Conservation (phyloP, 2,113 vertebrate genomes). For the Stigmatopora argus region DNA sequence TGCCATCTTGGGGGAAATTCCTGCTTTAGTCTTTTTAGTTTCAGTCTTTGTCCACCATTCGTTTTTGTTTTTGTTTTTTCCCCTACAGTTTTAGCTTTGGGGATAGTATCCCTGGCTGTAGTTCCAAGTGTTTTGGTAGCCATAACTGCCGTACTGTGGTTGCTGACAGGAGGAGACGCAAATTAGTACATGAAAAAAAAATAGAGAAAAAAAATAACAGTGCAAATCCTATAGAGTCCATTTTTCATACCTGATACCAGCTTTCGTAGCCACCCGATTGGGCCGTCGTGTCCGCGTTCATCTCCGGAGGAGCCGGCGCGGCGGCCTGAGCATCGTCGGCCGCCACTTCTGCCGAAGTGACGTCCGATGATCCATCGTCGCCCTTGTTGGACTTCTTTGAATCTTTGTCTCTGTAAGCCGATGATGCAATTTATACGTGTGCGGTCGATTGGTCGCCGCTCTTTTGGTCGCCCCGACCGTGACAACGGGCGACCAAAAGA, state of each 20-base stretch:
- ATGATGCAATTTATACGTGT: too few relatives aligned
- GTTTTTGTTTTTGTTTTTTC: not conserved
- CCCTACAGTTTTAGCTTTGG: slow-evolving; percentile 55
- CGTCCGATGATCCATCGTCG: slow-evolving; percentile 53
- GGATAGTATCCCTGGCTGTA: slow-evolving; percentile 77
- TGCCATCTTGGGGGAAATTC: not conserved
- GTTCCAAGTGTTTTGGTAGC: slow-evolving; percentile 75
- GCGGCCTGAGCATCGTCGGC: slow-evolving; percentile 50
- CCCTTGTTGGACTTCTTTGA: slow-evolving; percentile 65
- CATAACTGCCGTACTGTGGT: slow-evolving; percentile 70
- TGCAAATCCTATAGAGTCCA: not conserved
- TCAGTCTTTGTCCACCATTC: not conserved
- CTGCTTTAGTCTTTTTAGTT: slow-evolving; percentile 30
- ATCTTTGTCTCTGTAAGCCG: slow-evolving; percentile 62
- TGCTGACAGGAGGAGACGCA: slow-evolving; percentile 41
- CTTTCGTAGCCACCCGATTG: slow-evolving; percentile 55
- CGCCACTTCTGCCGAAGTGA: slow-evolving; percentile 28
- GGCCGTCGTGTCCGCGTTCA: slow-evolving; percentile 57
- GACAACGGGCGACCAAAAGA: too few relatives aligned
- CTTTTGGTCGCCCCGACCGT: too few relatives aligned
- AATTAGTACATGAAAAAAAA: not conserved
- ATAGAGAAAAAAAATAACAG: too few relatives aligned
- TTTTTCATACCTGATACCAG: slow-evolving; percentile 74
- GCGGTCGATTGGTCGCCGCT: too few relatives aligned
- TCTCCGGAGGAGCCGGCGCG: slow-evolving; percentile 62